Percentiles rank a stretch among this genome's conserved stretches.
Conservation (phyloP, 2,888 invertebrate genomes). For the Oligia strigilis region DNA sequence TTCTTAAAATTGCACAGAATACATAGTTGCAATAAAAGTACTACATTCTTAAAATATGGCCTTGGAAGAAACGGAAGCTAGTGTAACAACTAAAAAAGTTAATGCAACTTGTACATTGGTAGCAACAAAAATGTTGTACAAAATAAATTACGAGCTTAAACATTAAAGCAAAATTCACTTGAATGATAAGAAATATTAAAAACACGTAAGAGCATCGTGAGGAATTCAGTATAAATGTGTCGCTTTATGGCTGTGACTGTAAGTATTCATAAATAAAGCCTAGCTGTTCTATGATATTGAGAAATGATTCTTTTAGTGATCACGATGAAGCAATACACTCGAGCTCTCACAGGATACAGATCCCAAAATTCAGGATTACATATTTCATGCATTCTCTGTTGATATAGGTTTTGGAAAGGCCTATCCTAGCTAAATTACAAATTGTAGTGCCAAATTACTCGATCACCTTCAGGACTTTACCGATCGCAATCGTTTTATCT, state of each 20-base stretch:
- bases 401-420: conserved; percentile 89
- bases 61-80: conserved; percentile 42
- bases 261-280: conserved; percentile 74
- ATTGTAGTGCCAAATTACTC: conserved; percentile 93
- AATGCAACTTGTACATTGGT: conserved; percentile 34
- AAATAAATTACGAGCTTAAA: conserved; percentile 58
- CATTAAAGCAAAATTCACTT: conserved; percentile 60
- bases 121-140: conserved; percentile 34
- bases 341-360: conserved; percentile 84
- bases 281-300: conserved; percentile 82
- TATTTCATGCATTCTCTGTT: conserved; percentile 84
- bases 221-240: conserved; percentile 68
- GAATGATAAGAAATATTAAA: conserved; percentile 54
- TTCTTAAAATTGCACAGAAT: conserved; percentile 34
- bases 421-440: conserved; percentile 90
- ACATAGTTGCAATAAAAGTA: conserved; percentile 34
- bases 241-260: conserved; percentile 65
- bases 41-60: conserved; percentile 43
- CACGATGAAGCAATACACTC: conserved; percentile 83
- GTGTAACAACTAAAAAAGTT: conserved; percentile 18
- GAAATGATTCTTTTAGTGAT: conserved; percentile 75
- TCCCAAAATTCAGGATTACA: conserved; percentile 85
- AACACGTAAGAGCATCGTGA: conserved; percentile 70
- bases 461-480: conserved; percentile 98
- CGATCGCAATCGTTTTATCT: conserved; percentile 96